These are phyloP conservation scores for Todus mexicanus DNA, from an alignment of 2,797 vertebrate species.

Conservation along the genomic window DNA sequence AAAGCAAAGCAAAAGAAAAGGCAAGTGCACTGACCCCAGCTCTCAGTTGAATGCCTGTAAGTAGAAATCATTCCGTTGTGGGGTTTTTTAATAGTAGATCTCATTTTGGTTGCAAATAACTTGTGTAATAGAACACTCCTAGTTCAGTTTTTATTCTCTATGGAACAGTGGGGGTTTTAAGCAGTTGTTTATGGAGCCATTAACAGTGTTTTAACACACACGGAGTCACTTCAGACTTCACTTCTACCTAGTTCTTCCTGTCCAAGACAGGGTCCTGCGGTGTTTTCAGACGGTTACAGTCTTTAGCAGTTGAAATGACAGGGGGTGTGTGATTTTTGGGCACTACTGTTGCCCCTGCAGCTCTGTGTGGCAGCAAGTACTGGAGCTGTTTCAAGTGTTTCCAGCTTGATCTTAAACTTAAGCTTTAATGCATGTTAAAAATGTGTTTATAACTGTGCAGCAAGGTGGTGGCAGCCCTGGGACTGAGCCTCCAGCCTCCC, in stretches of 20 bases:
- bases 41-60: slow-evolving; percentile 74
- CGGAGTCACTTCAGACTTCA: background rate
- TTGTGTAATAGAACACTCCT: background rate
- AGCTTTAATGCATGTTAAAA: background rate
- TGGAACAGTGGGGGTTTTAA: background rate
- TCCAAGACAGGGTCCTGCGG: background rate
- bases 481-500: background rate
- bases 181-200: background rate
- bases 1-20: slow-evolving; percentile 98
- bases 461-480: background rate
- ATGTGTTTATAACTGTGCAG: background rate
- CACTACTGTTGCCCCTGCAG: background rate
- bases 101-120: background rate
- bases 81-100: background rate
- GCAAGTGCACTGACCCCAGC: slow-evolving; percentile 85
- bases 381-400: background rate
- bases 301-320: background rate
- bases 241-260: background rate
- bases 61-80: slow-evolving; percentile 53
- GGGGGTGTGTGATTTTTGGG: background rate
- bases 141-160: background rate
- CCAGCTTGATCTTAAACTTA: background rate
- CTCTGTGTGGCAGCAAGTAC: background rate
- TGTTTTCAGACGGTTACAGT: background rate
- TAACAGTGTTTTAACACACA: background rate